Conservation (phyloP, 2,113 vertebrate species). For the Pygoscelis antarcticus region DNA sequence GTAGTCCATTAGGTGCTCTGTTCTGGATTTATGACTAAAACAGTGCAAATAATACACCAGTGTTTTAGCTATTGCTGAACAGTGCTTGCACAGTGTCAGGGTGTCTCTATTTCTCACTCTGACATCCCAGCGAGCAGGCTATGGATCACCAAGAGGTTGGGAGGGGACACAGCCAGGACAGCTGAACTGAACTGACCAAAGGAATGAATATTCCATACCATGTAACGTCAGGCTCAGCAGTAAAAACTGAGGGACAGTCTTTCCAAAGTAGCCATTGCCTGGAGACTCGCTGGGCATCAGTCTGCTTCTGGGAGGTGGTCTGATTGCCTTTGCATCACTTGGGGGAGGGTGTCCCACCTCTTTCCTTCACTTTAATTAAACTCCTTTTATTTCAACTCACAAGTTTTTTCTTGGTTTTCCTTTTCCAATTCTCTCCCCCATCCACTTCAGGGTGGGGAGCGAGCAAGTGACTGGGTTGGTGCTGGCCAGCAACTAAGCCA, state of each 20-base stretch:
- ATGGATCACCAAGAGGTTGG: background rate
- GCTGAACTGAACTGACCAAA: background rate
- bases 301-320: background rate
- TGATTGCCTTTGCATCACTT: background rate
- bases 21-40: background rate
- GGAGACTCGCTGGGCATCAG: background rate
- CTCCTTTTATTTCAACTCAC: background rate
- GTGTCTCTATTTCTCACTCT: background rate
- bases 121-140: accelerated
- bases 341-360: background rate
- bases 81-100: no score
- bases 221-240: background rate
- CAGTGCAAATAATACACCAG: background rate
- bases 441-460: background rate
- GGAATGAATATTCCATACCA: background rate
- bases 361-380: background rate
- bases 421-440: background rate
- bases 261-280: background rate
- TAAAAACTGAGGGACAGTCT: background rate
- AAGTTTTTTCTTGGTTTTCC: background rate
- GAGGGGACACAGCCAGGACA: background rate
- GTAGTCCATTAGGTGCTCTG: background rate
- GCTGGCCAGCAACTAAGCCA: background rate
- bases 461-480: background rate
- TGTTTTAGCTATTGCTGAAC: background rate